A percentile compares a stretch with the other conserved stretches of the same genome.
Evolutionary conservation across 1,140 invertebrate species (phyloP).

Genomic region (Hypothenemus hampei): DNA sequence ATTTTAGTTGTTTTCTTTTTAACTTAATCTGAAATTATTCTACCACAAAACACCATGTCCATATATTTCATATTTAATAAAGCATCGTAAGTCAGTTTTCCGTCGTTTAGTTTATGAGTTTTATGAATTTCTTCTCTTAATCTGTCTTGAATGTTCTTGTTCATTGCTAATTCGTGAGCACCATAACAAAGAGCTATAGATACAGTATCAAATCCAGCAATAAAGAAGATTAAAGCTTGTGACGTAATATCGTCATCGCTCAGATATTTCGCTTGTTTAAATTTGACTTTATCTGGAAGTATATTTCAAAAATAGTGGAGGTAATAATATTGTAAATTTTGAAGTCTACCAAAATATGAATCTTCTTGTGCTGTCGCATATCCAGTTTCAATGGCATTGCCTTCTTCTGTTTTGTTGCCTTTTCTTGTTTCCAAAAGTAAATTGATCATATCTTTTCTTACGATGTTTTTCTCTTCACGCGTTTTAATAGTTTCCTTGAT

Average conservation of each 20-base stretch:
- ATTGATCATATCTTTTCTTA: conserved; percentile 47
- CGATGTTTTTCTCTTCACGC: conserved; percentile 41
- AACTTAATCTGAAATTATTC: too few species aligned
- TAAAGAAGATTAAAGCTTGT: conserved; percentile 56
- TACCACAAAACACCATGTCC: conserved; percentile 40
- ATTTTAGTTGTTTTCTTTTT: background rate
- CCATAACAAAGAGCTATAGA: conserved; percentile 40
- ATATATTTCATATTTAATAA: conserved; percentile 37
- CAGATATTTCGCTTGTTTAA: conserved; percentile 2
- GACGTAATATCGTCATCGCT: conserved; percentile 40
- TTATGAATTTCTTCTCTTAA: conserved; percentile 41
- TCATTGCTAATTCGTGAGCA: conserved; percentile 48
- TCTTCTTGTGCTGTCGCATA: background rate
- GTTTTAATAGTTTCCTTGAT: conserved; percentile 41
- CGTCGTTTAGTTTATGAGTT: conserved; percentile 14
- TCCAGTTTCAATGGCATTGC: conserved; percentile 38
- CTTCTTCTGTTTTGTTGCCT: conserved; percentile 38
- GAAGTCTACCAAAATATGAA: too few species aligned
- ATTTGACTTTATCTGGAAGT: background rate
- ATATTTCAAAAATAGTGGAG: conserved; percentile 5
- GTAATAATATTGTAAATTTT: too few species aligned
- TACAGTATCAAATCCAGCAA: conserved; percentile 60
- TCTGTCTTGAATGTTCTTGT: conserved; percentile 51
- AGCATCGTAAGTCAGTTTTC: conserved; percentile 33
- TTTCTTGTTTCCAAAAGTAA: conserved; percentile 43